Percentiles rank a stretch among this genome's conserved stretches.
Conservation (phyloP, 53 echinoderm and acorn worm species). For the Paelopatides confundens region DNA sequence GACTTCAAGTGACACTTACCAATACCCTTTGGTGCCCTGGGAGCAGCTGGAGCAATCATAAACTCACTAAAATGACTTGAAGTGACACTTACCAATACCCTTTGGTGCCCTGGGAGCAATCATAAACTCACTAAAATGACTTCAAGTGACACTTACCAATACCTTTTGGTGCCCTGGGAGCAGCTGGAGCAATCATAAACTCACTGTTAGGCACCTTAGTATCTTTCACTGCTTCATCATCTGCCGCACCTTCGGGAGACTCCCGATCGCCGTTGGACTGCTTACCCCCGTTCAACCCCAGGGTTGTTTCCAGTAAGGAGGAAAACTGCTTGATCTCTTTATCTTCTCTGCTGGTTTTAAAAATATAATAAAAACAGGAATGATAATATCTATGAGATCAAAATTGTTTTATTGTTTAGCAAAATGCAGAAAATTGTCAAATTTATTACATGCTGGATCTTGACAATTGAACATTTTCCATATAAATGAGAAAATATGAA, state of each 20-base stretch:
- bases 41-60: conserved; percentile 63
- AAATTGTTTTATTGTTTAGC: no score
- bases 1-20: conserved; percentile 58
- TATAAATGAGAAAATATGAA: no score
- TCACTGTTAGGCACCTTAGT: conserved; percentile 31
- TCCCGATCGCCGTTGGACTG: conserved; percentile 55
- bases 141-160: conserved; percentile 62
- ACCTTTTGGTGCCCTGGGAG: conserved; percentile 95
- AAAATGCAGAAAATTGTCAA: no score
- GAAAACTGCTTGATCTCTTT: conserved; percentile 93
- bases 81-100: conserved; percentile 76
- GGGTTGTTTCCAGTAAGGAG: conserved; percentile 85
- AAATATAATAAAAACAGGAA: no score
- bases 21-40: conserved; percentile 68
- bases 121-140: conserved; percentile 76
- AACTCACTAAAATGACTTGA: conserved; percentile 68
- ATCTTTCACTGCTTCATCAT: not conserved
- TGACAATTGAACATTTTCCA: no score
- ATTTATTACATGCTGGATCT: no score
- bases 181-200: conserved; percentile 85
- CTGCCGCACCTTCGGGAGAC: conserved; percentile 48
- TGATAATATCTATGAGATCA: no score
- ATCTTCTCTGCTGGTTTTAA: conserved; percentile 62
- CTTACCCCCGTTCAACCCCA: conserved; percentile 70
- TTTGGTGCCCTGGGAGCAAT: conserved; percentile 92